Evolutionary conservation across 2,113 vertebrate species (phyloP), one percentile per base, ranked within the genome.

Genomic region (Psittacus erithacus): DNA sequence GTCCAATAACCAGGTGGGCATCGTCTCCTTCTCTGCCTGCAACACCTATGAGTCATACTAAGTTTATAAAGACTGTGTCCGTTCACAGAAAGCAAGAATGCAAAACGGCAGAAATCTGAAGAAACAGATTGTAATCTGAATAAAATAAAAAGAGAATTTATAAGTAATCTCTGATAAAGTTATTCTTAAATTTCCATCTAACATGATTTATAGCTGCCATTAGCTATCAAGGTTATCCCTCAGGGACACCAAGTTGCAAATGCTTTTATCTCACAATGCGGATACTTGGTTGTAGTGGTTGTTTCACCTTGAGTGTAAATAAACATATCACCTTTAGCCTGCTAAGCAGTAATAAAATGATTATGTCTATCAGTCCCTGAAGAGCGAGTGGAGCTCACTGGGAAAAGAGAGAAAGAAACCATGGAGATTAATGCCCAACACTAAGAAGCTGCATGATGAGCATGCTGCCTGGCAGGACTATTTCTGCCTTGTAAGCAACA

Each of bases 401-500:
- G 33, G 67, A 53, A 67, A 57, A 75, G 4, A 62, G 7, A 62
- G 31, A 77, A 41, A 70, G 28, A 67, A 68, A 64, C 27, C 44
- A 27, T 28, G 7, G 19, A 82, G 52, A 43, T 1, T 11, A 10
- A 46, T 44, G 68, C 23, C 17, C 35, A 83, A 13, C 11, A 79
- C 0, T 0, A 59, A 38, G 44, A 15, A 82, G 29, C 18, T 1
- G 2, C 5, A 4, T 11, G 28, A 70, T 44, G 17, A 71, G 65
- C 1, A 0, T 4, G 7, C 22, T 77, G n/a, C 47, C 82, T 69
- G 47, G 17, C 35, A 78, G 35, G 16, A 43, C 31, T 82, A 62
- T 41, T 92, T 94, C 79, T 93, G 68, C 64, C 50, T 74, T 52
- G 19, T 73, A 93, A 94, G 43, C 46, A 86, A 70, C 64, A 57